Evolutionary conservation across 2,797 vertebrate genomes (phyloP).

Genomic region (Kryptolebias ocellatus): DNA sequence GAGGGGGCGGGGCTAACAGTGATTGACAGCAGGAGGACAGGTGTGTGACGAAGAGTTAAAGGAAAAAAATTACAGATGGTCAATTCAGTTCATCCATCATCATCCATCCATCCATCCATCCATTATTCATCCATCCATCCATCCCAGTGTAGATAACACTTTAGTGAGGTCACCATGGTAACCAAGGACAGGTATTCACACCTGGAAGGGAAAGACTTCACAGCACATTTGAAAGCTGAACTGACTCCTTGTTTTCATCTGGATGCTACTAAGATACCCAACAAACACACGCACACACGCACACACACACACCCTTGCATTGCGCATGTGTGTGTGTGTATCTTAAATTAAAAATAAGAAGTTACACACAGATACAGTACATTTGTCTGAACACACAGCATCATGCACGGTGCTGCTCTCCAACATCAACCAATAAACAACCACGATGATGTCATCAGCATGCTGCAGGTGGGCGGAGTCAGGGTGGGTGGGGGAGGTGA

Average conservation of each 20-base stretch:
- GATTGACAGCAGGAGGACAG: constrained; percentile 5
- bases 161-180: too few species aligned
- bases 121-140: constrained; percentile 1
- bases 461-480: constrained; percentile 46
- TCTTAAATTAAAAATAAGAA: neutral
- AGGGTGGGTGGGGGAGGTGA: neutral
- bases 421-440: constrained; percentile 29
- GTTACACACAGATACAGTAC: neutral
- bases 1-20: constrained; percentile 46
- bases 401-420: constrained; percentile 18
- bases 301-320: constrained; percentile 25
- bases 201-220: too few species aligned
- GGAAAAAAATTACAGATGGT: too few species aligned
- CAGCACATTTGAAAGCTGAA: too few species aligned
- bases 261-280: too few species aligned
- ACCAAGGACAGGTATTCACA: too few species aligned
- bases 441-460: constrained; percentile 57
- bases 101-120: too few species aligned
- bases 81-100: too few species aligned
- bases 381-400: neutral
- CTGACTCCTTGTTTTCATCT: too few species aligned
- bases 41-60: constrained; percentile 82
- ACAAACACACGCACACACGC: constrained; percentile 19
- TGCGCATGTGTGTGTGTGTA: too few species aligned
- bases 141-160: neutral